These are phyloP conservation scores for Picus viridis DNA, from an alignment of 2,797 vertebrate genomes.

Conservation along the genomic window DNA sequence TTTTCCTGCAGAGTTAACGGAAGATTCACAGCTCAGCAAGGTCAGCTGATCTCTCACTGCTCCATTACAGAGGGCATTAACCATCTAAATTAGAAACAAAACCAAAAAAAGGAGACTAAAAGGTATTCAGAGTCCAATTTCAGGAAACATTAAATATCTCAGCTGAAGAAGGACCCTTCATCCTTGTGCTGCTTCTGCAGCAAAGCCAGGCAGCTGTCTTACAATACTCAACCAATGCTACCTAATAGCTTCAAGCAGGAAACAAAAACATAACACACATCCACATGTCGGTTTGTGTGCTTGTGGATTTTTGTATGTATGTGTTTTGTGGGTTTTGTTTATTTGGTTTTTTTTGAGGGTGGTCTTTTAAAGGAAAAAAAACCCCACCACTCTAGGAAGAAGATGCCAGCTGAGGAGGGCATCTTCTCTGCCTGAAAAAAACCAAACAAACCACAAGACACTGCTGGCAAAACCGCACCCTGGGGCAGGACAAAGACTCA, in stretches of 20 bases:
- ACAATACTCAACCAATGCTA: not conserved
- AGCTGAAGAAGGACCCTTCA: not conserved
- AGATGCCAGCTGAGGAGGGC: not conserved
- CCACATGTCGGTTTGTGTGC: not conserved
- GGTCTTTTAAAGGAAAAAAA: not conserved
- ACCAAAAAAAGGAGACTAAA: not conserved
- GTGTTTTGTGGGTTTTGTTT: too few relatives aligned
- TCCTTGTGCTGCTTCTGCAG: not conserved
- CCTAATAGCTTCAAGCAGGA: not conserved
- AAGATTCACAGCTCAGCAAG: not conserved
- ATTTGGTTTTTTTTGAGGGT: fast-evolving
- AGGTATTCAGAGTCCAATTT: not conserved
- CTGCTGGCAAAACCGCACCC: not conserved
- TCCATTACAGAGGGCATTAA: not conserved
- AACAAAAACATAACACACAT: not conserved
- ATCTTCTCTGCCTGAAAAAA: not conserved
- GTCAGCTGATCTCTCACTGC: not conserved
- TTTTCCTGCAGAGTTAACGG: not conserved
- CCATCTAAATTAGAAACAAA: not conserved
- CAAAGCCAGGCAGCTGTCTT: not conserved
- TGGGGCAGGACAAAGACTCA: not conserved
- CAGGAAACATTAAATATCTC: not conserved
- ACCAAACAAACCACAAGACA: not conserved
- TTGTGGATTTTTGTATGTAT: not conserved
- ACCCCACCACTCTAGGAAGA: not conserved